Conservation (phyloP, 2,797 vertebrate genomes). For the Onychomys leucogaster region DNA sequence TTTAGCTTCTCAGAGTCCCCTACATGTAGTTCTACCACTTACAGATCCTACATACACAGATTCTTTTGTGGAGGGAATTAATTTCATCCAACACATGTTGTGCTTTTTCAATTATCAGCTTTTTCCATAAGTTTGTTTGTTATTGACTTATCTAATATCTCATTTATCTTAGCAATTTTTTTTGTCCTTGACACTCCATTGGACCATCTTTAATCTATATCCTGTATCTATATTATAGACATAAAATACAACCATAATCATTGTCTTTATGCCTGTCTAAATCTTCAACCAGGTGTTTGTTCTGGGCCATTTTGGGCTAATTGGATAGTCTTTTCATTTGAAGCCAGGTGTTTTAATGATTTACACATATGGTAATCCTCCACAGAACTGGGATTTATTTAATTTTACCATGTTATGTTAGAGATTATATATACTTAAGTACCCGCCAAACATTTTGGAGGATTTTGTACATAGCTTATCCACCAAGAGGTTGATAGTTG, state of each 20-base stretch:
- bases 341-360: neutral
- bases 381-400: neutral
- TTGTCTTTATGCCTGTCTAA: neutral
- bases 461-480: neutral
- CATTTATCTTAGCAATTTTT: neutral
- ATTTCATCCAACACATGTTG: neutral
- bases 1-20: neutral
- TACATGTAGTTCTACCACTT: neutral
- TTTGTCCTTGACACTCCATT: neutral
- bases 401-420: neutral
- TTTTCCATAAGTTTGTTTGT: neutral
- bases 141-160: neutral
- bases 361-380: neutral
- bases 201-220: neutral
- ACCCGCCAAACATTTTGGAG: neutral
- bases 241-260: neutral
- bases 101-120: neutral
- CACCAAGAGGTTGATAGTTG: neutral
- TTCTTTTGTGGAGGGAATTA: neutral
- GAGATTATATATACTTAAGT: neutral
- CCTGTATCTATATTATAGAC: neutral
- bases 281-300: neutral
- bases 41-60: neutral
- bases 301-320: neutral
- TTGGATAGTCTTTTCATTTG: neutral